A percentile compares a stretch with the other conserved stretches of the same genome.
Evolutionary conservation across 1,140 invertebrate genomes (phyloP).

Genomic region (Zaprionus kolodkinae): DNA sequence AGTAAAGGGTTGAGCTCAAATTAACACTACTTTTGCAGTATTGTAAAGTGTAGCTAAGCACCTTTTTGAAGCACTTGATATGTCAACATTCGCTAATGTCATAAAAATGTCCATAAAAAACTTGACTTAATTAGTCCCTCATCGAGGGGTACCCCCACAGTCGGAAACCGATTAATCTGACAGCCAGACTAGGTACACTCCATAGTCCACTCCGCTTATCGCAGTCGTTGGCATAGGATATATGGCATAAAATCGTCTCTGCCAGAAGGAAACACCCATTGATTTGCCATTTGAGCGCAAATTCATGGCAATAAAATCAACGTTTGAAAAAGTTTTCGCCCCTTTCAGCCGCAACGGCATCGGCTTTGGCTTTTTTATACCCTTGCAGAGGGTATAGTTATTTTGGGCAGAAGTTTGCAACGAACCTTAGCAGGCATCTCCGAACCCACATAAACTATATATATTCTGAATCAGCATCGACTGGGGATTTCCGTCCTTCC

Average conservation of each 20-base stretch:
- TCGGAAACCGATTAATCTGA: background rate
- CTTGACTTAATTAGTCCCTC: background rate
- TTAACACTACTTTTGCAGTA: background rate
- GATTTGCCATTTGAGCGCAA: conserved; percentile 80
- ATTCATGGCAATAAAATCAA: conserved; percentile 80
- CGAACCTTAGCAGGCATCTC: too few relatives aligned
- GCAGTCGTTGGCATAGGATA: conserved; percentile 16
- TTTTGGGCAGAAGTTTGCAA: too few relatives aligned
- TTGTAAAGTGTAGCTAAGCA: background rate
- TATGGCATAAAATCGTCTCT: conserved; percentile 71
- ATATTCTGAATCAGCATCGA: too few relatives aligned
- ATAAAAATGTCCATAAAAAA: background rate
- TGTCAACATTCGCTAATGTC: background rate
- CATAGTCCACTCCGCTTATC: background rate
- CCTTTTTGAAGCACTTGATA: background rate
- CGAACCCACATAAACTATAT: too few relatives aligned
- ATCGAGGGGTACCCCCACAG: too few relatives aligned
- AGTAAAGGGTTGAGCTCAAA: background rate
- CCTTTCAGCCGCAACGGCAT: background rate
- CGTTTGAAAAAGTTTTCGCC: conserved; percentile 56
- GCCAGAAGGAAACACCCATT: conserved; percentile 74
- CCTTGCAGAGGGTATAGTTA: too few relatives aligned
- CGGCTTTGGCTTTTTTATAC: too few relatives aligned
- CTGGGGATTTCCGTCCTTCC: too few relatives aligned
- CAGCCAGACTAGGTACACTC: background rate